A percentile compares a stretch with the other conserved stretches of the same genome.
Conservation (phyloP, 2,113 vertebrate species). For the Labeo rohita region DNA sequence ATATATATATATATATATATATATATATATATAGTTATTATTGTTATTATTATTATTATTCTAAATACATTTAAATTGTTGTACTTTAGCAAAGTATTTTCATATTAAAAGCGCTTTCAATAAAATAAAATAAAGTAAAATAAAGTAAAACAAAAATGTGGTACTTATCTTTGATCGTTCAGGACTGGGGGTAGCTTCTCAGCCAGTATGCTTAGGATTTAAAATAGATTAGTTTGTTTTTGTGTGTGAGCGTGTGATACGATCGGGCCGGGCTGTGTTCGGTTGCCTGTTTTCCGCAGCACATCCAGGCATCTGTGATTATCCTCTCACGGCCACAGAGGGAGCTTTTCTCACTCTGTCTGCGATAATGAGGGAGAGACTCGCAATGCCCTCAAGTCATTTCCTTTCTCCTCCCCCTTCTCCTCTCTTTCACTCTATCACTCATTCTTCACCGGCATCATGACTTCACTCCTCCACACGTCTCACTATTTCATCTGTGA, state of each 20-base stretch:
- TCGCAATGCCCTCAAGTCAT: slow-evolving; percentile 57
- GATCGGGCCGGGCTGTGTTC: slow-evolving; percentile 4
- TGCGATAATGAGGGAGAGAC: slow-evolving; percentile 62
- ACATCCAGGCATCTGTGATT: slow-evolving; percentile 54
- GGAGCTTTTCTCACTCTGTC: slow-evolving; percentile 51
- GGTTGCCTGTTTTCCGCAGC: neutral
- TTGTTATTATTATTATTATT: too few relatives aligned
- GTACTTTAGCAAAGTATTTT: neutral
- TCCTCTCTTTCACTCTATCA: slow-evolving; percentile 25
- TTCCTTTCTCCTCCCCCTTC: slow-evolving; percentile 47
- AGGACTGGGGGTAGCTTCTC: neutral
- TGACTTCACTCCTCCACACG: slow-evolving; percentile 9
- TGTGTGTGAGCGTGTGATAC: neutral
- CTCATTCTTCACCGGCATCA: slow-evolving; percentile 33
- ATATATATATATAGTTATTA: too few relatives aligned
- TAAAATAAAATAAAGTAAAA: neutral
- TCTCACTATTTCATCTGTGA: slow-evolving; percentile 6
- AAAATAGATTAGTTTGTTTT: neutral
- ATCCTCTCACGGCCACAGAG: slow-evolving; percentile 52
- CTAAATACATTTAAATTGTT: neutral
- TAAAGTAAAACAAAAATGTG: neutral
- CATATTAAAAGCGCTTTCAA: neutral
- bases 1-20: too few relatives aligned
- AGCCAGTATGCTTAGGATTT: neutral
- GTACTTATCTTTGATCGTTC: neutral